phyloP scores from a whole-genome alignment of 2,113 vertebrate species.

The Thamnophis sirtalis region DNA sequence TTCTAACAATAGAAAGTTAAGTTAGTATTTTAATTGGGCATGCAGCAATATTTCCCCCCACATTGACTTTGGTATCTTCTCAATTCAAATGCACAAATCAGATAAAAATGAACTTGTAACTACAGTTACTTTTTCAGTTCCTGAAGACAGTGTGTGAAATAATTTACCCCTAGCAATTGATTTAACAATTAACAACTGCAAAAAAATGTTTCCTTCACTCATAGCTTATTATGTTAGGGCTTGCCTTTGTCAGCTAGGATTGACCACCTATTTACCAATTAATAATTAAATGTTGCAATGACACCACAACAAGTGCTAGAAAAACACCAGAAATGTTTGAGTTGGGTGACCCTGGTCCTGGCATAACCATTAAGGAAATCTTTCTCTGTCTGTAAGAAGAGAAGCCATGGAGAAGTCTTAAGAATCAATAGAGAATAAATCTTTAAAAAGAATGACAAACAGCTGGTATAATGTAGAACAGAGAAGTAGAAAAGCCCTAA shows the following conservation, averaged over 20 bases:
- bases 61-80: neutral
- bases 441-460: conserved; percentile 37
- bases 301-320: neutral
- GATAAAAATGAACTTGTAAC: neutral
- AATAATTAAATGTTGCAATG: neutral
- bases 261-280: neutral
- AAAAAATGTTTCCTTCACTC: neutral
- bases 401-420: conserved; percentile 19
- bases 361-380: neutral
- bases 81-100: neutral
- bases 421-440: conserved; percentile 46
- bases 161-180: neutral
- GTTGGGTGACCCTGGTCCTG: neutral
- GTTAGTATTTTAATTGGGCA: neutral
- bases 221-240: neutral
- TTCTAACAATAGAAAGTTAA: neutral
- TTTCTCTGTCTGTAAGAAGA: neutral
- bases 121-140: neutral
- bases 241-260: neutral
- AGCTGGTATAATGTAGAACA: conserved; percentile 28
- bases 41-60: neutral
- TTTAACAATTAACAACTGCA: neutral
- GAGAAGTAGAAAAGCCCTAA: conserved; percentile 11
- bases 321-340: neutral
- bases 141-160: neutral